Evolutionary conservation across 37 sponge, comb jelly and placozoan species (phyloP).

Genomic region (Mnemiopsis leidyi): DNA sequence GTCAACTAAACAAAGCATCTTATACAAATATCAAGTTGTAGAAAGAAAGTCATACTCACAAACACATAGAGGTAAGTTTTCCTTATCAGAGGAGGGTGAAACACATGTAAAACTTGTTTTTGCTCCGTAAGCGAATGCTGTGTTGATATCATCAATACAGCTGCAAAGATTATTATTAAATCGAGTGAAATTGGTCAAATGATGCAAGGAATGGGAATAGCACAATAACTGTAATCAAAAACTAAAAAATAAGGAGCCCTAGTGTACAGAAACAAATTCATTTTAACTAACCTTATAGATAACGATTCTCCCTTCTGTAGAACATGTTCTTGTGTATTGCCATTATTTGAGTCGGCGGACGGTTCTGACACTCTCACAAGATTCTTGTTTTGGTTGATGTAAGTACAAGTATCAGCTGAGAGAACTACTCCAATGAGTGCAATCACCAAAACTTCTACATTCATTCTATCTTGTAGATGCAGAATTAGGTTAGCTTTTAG

Average conservation of each 20-base stretch:
- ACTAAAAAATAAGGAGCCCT: too few relatives aligned
- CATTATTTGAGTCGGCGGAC: not conserved
- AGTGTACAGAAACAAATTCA: too few relatives aligned
- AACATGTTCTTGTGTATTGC: not conserved
- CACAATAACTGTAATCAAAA: too few relatives aligned
- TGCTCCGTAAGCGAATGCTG: not conserved
- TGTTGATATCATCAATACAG: not conserved
- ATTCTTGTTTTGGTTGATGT: not conserved
- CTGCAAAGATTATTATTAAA: not conserved
- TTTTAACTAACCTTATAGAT: not conserved
- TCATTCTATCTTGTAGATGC: not conserved
- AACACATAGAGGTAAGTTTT: not conserved
- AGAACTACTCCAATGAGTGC: not conserved
- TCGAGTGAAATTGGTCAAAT: too few relatives aligned
- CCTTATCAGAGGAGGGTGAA: not conserved
- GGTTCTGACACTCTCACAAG: not conserved
- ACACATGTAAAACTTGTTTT: not conserved
- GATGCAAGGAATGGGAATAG: too few relatives aligned
- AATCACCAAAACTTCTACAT: not conserved
- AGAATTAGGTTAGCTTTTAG: too few relatives aligned
- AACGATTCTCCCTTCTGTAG: not conserved
- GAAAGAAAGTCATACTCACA: not conserved
- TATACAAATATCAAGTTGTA: too few relatives aligned
- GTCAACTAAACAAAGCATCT: too few relatives aligned
- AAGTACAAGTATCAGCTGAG: not conserved